Evolutionary conservation across 2,797 vertebrate genomes (phyloP), one percentile per base, ranked within the genome.

Genomic region (Sebastolobus altivelis): DNA sequence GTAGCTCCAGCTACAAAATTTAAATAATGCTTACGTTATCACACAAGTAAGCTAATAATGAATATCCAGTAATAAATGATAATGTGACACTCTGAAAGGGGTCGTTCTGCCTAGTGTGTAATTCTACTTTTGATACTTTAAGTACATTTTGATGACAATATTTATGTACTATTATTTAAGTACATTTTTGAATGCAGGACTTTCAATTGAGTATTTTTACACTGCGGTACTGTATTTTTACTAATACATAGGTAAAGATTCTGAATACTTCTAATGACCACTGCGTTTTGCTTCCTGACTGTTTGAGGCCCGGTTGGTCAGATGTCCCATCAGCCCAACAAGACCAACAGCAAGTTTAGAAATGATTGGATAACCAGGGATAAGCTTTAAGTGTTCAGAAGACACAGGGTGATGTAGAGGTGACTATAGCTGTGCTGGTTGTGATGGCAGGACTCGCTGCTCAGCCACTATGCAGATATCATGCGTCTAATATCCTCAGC

Each of bases 401-500:
- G 54, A 56, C 65, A n/a, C 62, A 33, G 38, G 25, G 72, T 49
- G 33, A 54, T 40, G 7, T 38, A 40, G 18, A 77, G 40, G 37
- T 60, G 46, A 18, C 40, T 58, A 12, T 69, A 66, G 49, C n/a
- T 56, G 37, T 61, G 55, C 33, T 72, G 75, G 79, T 35, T 68
- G 12, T 66, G 66, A 52, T 72, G 63, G 46, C 61, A 65, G 52
- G n/a, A 71, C 58, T 59, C 61, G 8, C 60, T 80, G 74, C 82
- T 81, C 72, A 72, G 81, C 76, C 40, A 1, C 46, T 18, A 16
- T 80, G 77, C 76, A 85, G 73, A 79, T 79, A 90, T 73, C 63
- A 35, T 29, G 59, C 29, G 63, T 67, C 63, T 91, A 90, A 91
- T 87, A 92, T 90, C 81, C 72, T 55, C 49, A 69, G 46, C 80